Conservation (phyloP, 1,140 invertebrate species). For the Leucophenga varia region DNA sequence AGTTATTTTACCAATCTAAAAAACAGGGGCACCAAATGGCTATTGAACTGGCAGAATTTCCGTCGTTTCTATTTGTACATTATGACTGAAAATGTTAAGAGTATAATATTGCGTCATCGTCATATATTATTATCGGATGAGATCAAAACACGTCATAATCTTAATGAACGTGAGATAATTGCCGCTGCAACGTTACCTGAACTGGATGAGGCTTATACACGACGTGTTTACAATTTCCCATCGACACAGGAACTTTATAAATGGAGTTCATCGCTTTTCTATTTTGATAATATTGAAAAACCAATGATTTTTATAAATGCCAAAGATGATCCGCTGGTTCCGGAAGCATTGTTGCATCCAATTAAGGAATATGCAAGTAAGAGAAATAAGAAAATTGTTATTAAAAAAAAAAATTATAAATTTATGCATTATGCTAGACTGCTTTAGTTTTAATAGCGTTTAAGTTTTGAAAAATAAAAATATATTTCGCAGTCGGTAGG, state of each 20-base stretch:
- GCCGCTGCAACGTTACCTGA: constrained; percentile 82
- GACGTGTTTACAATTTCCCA: constrained; percentile 74
- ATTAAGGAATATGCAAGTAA: constrained; percentile 76
- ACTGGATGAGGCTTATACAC: constrained; percentile 85
- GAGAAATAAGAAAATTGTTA: no score
- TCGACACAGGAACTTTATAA: constrained; percentile 78
- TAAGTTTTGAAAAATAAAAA: no score
- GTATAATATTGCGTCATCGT: constrained; percentile 78
- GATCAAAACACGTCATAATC: constrained; percentile 66
- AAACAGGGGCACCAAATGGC: constrained; percentile 72
- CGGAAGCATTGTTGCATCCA: constrained; percentile 68
- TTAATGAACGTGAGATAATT: constrained; percentile 79
- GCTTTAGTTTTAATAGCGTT: no score
- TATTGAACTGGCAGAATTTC: constrained; percentile 85
- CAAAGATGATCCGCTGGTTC: constrained; percentile 85
- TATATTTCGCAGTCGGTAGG: constrained; percentile 77
- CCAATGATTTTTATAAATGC: constrained; percentile 90
- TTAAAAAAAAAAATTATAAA: not conserved
- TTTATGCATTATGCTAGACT: not conserved
- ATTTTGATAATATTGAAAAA: constrained; percentile 72
- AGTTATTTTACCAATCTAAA: constrained; percentile 7
- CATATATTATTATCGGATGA: constrained; percentile 74
- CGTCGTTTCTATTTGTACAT: constrained; percentile 86
- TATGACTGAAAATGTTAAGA: constrained; percentile 89
- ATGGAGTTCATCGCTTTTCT: constrained; percentile 78